Base-by-base conservation (phyloP, 2,888 invertebrate genomes). In the Electrophaes corylata region DNA sequence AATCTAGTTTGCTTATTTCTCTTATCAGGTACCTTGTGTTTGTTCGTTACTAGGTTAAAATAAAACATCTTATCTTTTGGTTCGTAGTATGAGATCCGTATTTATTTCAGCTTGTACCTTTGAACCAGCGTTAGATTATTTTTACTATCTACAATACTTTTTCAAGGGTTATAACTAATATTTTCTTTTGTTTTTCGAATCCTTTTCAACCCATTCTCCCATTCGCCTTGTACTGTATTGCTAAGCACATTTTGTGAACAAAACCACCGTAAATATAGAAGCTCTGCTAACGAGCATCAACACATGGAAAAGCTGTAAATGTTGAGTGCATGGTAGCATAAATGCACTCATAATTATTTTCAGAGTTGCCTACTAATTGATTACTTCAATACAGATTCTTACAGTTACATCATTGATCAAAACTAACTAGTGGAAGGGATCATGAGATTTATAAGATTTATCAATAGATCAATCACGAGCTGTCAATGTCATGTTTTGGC, bases 381-480 rank as follows among this genome's bases (percentile, higher is more conserved):
- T 48, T 40, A 60, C 47, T 51, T 55, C 47, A 47, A 47, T 55
- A 55, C 31, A 18, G 46, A 51, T 46, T 39, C 19, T 41, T 47
- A 51, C 51, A 55, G 60, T 55, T 60, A 48, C 51, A 39, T 52
- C 56, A 46, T 52, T 45, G 40, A 43, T 29, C 37, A 43, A 51
- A 60, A 63, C 65, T 54, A 57, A 65, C 62, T 60, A 44, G 47
- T 53, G 37, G 50, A 48, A 47, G 59, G 47, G 57, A 52, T 63
- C 60, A 61, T 57, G 57, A 56, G 67, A 56, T 65, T 48, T 56
- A 81, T 76, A 75, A 58, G 65, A 53, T 65, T 48, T 56, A 81
- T 76, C 75, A 69, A 76, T 78, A 76, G 69, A 87, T 87, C 83
- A 85, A 85, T 84, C 83, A 83, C 66, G 60, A 72, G 72, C 66